phyloP scores from a whole-genome alignment of 53 echinoderm and acorn worm genomes.

The Apostichopus leukothele region DNA sequence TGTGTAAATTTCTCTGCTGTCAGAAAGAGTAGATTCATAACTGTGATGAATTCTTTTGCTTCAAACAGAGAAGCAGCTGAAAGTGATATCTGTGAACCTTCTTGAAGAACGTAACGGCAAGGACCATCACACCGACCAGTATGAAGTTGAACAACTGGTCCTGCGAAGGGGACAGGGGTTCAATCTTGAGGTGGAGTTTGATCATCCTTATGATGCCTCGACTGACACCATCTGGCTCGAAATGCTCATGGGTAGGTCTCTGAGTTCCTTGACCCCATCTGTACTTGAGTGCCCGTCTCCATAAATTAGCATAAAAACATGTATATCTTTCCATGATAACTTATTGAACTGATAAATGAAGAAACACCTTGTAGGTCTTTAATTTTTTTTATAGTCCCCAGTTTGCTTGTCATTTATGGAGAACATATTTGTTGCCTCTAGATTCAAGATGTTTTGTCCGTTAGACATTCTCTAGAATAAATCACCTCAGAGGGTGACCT shows the following conservation, averaged over 20 bases:
- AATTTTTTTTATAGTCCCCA: too few relatives aligned
- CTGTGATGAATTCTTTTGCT: neutral
- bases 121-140: conserved; percentile 75
- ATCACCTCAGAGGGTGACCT: too few relatives aligned
- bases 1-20: too few relatives aligned
- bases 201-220: conserved; percentile 52
- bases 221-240: conserved; percentile 72
- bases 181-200: conserved; percentile 65
- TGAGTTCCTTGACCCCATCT: neutral
- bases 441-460: too few relatives aligned
- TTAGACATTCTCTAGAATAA: too few relatives aligned
- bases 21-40: neutral
- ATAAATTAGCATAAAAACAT: neutral
- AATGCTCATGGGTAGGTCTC: conserved; percentile 80
- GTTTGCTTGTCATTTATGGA: too few relatives aligned
- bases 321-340: neutral
- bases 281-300: neutral
- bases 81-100: conserved; percentile 65
- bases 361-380: too few relatives aligned
- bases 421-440: too few relatives aligned
- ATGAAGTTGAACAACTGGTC: conserved; percentile 72
- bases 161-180: conserved; percentile 79
- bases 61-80: conserved; percentile 75
- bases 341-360: neutral
- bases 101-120: conserved; percentile 57